Base-by-base conservation (phyloP, 2,797 vertebrate genomes). In the Hirundo rustica region DNA sequence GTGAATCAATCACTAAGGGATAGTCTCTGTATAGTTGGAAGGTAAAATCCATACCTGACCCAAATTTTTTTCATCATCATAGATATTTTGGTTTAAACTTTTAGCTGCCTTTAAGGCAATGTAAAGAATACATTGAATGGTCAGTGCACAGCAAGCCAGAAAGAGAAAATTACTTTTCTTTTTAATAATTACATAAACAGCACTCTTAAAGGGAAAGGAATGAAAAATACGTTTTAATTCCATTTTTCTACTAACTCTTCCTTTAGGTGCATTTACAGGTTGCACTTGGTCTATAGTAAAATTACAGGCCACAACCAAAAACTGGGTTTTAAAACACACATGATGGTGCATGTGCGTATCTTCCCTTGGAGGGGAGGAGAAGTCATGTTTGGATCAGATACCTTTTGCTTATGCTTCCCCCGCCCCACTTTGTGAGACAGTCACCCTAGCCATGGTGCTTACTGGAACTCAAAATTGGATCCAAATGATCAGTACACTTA, bases 401-500 rank as follows among this genome's bases (percentile, higher is more conserved):
- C 5, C n/a, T 57, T 65, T 68, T 58, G 16, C 18, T 64, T 62
- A 74, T 0, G 0, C 12, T 55, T 51, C 10, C 2, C 4, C 6
- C 3, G 8, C n/a, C 16, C 30, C 1, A 2, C 13, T 71, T 27
- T 30, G 12, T 57, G 51, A 78, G 32, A 70, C 16, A 18, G 11
- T 68, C 30, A 40, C 27, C 18, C 32, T 48, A 29, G 76, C 32
- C 18, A 73, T 54, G 36, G 21, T 92, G 55, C 65, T 71, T 57
- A 25, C 29, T 74, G 34, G 45, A 74, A 42, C 61, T 79, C 44
- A 74, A 11, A 64, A 38, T 9, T 32, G n/a, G n/a, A 58, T 40
- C 25, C 34, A 57, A 13, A 58, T 66, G 22, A 54, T 74, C 25
- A 22, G 29, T 78, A 17, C 7, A 20, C 32, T n/a, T 51, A 40